Conservation (phyloP, 1,140 invertebrate species). For the Acromyrmex heyeri region DNA sequence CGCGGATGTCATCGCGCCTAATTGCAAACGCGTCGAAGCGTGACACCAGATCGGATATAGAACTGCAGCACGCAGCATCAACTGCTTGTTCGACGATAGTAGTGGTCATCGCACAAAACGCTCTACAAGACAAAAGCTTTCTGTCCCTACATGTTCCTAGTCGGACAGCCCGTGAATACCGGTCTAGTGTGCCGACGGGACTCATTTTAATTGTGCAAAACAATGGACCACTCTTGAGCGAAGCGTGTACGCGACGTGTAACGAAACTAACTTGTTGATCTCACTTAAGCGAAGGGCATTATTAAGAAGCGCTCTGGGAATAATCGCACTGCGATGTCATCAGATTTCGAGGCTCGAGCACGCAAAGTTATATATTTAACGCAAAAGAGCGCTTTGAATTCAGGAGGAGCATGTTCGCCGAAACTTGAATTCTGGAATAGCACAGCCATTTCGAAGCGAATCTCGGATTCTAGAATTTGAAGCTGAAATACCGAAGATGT, state of each 20-base stretch:
- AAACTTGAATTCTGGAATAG: conserved; percentile 7
- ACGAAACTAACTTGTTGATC: conserved; percentile 60
- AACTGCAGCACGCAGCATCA: background rate
- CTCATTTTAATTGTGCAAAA: conserved; percentile 48
- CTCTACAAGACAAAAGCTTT: conserved; percentile 32
- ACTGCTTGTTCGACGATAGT: background rate
- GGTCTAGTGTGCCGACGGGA: background rate
- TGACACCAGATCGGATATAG: background rate
- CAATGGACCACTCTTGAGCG: conserved; percentile 28
- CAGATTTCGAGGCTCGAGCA: background rate
- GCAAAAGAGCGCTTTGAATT: conserved; percentile 18
- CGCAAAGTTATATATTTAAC: background rate
- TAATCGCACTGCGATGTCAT: background rate
- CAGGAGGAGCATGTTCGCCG: background rate
- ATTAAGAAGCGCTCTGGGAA: conserved; percentile 39
- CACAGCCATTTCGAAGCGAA: conserved; percentile 1
- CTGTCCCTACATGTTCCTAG: background rate
- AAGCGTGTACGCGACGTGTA: conserved; percentile 31
- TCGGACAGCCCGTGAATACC: conserved; percentile 18
- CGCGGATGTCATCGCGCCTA: conserved; percentile 31
- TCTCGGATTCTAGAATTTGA: conserved; percentile 22
- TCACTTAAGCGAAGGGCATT: conserved; percentile 39
- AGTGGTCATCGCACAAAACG: conserved; percentile 20
- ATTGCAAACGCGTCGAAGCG: conserved; percentile 22
- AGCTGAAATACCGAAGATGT: conserved; percentile 22